Evolutionary conservation across 2,888 invertebrate genomes (phyloP).

Genomic region (Agonopterix alstromeriana): DNA sequence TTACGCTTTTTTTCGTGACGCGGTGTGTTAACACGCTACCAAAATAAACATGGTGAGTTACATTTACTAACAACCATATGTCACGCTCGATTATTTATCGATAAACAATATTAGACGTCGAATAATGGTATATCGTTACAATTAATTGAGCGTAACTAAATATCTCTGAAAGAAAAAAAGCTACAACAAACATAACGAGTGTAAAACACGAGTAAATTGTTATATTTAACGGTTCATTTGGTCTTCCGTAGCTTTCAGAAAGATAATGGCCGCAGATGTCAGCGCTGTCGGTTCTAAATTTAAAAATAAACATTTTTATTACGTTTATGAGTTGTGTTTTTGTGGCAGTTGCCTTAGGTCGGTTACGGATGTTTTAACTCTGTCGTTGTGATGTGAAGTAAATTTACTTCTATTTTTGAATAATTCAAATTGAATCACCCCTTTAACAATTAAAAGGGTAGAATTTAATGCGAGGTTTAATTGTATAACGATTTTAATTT

Average conservation of each 20-base stretch:
- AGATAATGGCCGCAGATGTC: slow-evolving; percentile 67
- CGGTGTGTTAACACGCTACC: slow-evolving; percentile 52
- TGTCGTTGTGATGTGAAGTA: neutral
- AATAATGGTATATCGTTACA: slow-evolving; percentile 16
- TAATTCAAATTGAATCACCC: neutral
- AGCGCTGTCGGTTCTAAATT: slow-evolving; percentile 62
- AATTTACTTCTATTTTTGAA: neutral
- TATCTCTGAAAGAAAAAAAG: slow-evolving; percentile 42
- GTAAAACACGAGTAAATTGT: slow-evolving; percentile 54
- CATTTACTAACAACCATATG: slow-evolving; percentile 29
- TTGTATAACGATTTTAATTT: too few relatives aligned
- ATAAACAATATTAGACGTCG: slow-evolving; percentile 14
- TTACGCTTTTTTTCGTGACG: slow-evolving; percentile 27
- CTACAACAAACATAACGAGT: slow-evolving; percentile 34
- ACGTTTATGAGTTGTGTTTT: slow-evolving; percentile 36
- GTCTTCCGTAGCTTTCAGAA: slow-evolving; percentile 43
- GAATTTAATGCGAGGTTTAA: too few relatives aligned
- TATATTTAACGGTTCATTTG: slow-evolving; percentile 67
- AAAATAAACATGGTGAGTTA: slow-evolving; percentile 34
- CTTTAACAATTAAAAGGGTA: too few relatives aligned
- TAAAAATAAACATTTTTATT: slow-evolving; percentile 63
- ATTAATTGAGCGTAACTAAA: slow-evolving; percentile 58
- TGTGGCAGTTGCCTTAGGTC: slow-evolving; percentile 7
- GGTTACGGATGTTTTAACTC: slow-evolving; percentile 5
- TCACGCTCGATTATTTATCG: slow-evolving; percentile 37